These are phyloP conservation scores for Panzeria rudis DNA, from an alignment of 2,888 invertebrate species.

Conservation along the genomic window DNA sequence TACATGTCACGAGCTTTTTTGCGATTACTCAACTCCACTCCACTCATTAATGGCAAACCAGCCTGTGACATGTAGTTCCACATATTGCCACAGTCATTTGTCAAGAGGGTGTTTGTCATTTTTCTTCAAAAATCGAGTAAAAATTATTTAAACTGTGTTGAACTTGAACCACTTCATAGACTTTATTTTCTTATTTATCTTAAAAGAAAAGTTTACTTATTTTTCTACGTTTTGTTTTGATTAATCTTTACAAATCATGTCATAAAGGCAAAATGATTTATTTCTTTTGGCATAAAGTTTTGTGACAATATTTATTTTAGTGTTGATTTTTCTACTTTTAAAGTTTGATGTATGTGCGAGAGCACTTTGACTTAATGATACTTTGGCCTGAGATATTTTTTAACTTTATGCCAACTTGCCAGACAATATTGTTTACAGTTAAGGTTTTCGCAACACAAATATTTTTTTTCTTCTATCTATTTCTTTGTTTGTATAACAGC, in stretches of 20 bases:
- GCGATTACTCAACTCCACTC: no score
- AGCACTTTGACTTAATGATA: not conserved
- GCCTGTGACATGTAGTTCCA: no score
- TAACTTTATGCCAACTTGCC: not conserved
- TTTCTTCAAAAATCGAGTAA: not conserved
- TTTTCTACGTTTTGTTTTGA: not conserved
- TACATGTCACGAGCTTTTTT: no score
- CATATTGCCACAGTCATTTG: not conserved
- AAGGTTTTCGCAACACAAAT: not conserved
- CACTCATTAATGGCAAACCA: no score
- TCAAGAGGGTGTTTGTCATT: not conserved
- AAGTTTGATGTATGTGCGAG: not conserved
- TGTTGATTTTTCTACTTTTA: not conserved
- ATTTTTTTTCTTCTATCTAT: not conserved
- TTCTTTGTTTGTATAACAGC: not conserved
- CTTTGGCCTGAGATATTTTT: not conserved
- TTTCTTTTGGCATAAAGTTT: not conserved
- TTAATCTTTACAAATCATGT: not conserved
- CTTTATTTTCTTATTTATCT: not conserved
- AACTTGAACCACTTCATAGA: not conserved
- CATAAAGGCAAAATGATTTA: conserved; percentile 7
- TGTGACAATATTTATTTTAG: not conserved
- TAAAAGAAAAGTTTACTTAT: not conserved
- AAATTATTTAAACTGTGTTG: not conserved
- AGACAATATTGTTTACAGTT: not conserved